A percentile compares a stretch with the other conserved stretches of the same genome.
These are phyloP conservation scores for Ericerus pela DNA, from an alignment of 1,140 invertebrate species.

Conservation along the genomic window DNA sequence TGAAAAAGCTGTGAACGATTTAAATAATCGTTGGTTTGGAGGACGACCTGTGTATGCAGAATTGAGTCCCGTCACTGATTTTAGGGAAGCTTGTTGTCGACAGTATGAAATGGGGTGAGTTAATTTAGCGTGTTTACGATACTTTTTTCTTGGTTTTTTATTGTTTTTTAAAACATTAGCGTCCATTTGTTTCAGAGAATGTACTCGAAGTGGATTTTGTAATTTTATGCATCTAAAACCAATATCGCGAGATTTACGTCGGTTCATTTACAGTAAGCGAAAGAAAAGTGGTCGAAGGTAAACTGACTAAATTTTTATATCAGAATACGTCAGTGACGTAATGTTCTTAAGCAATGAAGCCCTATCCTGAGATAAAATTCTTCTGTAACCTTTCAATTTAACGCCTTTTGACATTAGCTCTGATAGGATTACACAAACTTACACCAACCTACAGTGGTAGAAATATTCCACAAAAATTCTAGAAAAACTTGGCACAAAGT, in stretches of 20 bases:
- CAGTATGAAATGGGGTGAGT: slow-evolving; percentile 93
- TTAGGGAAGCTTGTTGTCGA: slow-evolving; percentile 94
- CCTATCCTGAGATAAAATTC: neutral
- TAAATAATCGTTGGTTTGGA: slow-evolving; percentile 98
- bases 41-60: slow-evolving; percentile 96
- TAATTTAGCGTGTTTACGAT: neutral
- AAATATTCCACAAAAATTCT: too few relatives aligned
- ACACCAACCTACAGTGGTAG: too few relatives aligned
- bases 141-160: neutral
- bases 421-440: too few relatives aligned
- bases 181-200: slow-evolving; percentile 47
- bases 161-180: slow-evolving; percentile 15
- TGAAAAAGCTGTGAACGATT: slow-evolving; percentile 86
- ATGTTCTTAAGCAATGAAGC: neutral
- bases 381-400: too few relatives aligned
- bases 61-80: slow-evolving; percentile 95
- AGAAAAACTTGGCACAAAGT: too few relatives aligned
- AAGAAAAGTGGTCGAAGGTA: slow-evolving; percentile 24
- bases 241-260: slow-evolving; percentile 79
- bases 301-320: slow-evolving; percentile 9
- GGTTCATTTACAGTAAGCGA: slow-evolving; percentile 54
- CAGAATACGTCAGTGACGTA: neutral
- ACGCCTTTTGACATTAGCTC: too few relatives aligned
- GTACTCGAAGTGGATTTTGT: slow-evolving; percentile 94
- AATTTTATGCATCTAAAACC: slow-evolving; percentile 99